Evolutionary conservation across 1,140 invertebrate species (phyloP), one percentile per base, ranked within the genome.

Genomic region (Mycetomoellerius zeteki): DNA sequence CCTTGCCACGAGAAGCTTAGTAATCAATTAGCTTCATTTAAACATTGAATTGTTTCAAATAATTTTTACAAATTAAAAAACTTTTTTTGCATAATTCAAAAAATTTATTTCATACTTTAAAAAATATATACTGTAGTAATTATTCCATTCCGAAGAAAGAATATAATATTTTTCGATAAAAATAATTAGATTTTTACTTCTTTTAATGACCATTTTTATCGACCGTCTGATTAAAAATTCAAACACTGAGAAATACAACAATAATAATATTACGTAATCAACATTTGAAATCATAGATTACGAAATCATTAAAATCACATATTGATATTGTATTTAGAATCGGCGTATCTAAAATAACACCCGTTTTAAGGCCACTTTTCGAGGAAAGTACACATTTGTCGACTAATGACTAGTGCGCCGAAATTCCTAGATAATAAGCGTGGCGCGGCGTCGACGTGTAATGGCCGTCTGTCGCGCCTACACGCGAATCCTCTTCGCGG

Each of bases 401-500:
- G 12, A 19, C 16, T 69, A 37, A 27, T 10, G 47, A 69, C 6
- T 14, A 64, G n/a, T 65, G 54, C 21, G 30, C 78, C 85, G 65
- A 86, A 86, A 86, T 86, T 86, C 77, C 85, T 86, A 82, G 78
- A 86, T 82, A 82, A 82, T 81, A 81, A 69, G 65, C n/a, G 62
- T 21, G 84, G 27, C 64, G 50, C 50, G 37, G 37, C 52, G 50
- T 19, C 76, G 77, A 82, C 65, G 54, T 54, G 77, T 86, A 86
- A 86, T 86, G 85, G 85, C 85, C 77, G 85, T 50, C 67, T 37
- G 85, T 82, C 77, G 85, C 77, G 85, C 77, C 85, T 86, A 86
- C 85, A 86, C 77, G 52, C 47, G 77, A 14, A 72, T 60, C 50
- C 37, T 82, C 84, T 60, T 65, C 19, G 56, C 56, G 27, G 2